phyloP scores from a whole-genome alignment of 2,888 invertebrate genomes.

The Panzeria rudis region DNA sequence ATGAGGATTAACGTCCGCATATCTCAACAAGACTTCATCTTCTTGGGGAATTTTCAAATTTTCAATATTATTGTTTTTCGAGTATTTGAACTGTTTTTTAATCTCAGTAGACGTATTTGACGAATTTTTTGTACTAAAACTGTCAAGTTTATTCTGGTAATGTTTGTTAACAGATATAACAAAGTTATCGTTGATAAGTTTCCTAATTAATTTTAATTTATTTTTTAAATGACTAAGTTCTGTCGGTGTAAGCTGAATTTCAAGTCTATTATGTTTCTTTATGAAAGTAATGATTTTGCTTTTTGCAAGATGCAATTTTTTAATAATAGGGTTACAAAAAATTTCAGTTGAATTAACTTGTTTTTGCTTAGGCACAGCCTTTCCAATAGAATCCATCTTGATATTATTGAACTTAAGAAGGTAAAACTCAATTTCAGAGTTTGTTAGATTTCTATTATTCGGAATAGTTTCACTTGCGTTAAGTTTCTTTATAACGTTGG shows the following conservation, averaged over 20 bases:
- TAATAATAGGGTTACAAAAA: neutral
- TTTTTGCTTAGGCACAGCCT: constrained; percentile 60
- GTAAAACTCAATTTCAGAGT: too few species aligned
- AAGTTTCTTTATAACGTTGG: too few species aligned
- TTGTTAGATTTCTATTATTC: too few species aligned
- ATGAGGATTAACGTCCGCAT: neutral
- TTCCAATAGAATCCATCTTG: constrained; percentile 20
- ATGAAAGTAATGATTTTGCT: neutral
- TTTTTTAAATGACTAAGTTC: neutral
- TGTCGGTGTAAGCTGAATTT: neutral
- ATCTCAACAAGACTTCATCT: neutral
- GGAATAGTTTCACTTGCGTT: too few species aligned
- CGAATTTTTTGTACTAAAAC: neutral
- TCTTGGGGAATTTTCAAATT: neutral
- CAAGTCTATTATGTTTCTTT: neutral
- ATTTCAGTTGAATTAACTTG: neutral
- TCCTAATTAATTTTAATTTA: neutral
- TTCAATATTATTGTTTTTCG: neutral
- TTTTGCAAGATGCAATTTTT: neutral
- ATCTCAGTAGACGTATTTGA: neutral
- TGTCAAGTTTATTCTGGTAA: neutral
- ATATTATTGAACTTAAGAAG: too few species aligned
- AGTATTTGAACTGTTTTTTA: neutral
- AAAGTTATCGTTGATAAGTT: neutral
- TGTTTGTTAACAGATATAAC: neutral